Conservation (phyloP, 2,113 vertebrate species). For the Tetrao urogallus region DNA sequence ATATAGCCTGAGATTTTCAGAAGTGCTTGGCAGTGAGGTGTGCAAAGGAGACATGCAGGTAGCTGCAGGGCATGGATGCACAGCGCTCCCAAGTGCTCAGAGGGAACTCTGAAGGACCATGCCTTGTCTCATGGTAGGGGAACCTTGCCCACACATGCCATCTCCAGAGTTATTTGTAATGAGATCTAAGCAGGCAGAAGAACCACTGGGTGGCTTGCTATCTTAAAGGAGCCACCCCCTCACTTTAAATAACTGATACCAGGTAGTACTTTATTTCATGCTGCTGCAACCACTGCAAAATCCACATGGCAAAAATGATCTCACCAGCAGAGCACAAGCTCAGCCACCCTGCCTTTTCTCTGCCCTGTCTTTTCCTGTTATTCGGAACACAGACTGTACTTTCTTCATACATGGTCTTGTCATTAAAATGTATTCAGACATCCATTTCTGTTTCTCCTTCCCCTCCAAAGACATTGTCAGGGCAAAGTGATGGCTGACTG, state of each 20-base stretch:
- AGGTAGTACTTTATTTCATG: neutral
- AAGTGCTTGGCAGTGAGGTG: rapidly evolving
- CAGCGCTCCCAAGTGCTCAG: rapidly evolving
- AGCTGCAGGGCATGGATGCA: neutral
- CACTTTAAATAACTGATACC: neutral
- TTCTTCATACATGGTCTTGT: neutral
- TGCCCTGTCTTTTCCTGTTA: neutral
- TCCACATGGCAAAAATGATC: neutral
- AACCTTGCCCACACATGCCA: neutral
- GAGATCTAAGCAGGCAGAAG: neutral
- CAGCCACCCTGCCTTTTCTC: neutral
- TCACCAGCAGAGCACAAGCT: neutral
- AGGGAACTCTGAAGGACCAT: neutral
- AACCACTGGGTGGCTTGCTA: neutral
- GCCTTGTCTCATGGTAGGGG: neutral
- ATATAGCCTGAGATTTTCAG: neutral
- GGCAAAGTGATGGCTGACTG: neutral
- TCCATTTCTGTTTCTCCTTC: neutral
- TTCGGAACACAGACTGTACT: neutral
- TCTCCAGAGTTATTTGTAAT: neutral
- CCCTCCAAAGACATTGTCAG: neutral
- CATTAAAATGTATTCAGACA: neutral
- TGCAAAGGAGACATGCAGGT: neutral
- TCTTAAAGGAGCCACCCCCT: neutral
- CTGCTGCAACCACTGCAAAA: neutral